Base-by-base conservation (phyloP, 2,888 invertebrate species). In the Tipula confusa region DNA sequence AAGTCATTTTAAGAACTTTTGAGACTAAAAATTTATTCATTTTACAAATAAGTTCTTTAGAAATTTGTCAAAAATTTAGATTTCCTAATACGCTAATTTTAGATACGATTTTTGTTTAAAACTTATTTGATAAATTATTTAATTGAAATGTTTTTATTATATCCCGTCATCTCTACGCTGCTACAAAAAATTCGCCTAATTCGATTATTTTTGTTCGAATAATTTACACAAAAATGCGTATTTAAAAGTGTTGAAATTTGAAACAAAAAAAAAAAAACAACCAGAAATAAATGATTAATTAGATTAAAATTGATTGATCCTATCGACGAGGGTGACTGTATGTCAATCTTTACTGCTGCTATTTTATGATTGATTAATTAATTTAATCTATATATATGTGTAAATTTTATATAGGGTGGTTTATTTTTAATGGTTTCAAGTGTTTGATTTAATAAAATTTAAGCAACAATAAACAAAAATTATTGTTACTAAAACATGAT, bases 231-330 rank as follows among this genome's bases (percentile, higher is more conserved):
- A 24, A 64, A 24, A 9, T n/a, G n/a, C 24, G 7, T 64, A 24
- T 24, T 64, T 24, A 64, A 64, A 64, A 64, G 24, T 24, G 24
- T 64, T 64, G 1, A 18, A n/a, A n/a, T n/a, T n/a, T n/a, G n/a
- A n/a, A n/a, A n/a, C n/a, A n/a, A n/a, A n/a, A n/a, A n/a, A n/a
- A n/a, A n/a, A 64, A 11, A 9, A 64, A 64, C 64, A 64, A 64
- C 64, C 64, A 64, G 9, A 64, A 64, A 64, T 24, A 64, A 64
- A 64, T 64, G 24, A 64, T 64, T 64, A 64, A 64, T 64, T 64
- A 64, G 64, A 64, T 64, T 64, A 64, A 64, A 64, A 64, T 64
- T 64, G 64, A 64, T 64, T 64, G 64, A 64, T 64, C 64, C 64
- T 64, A 64, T 64, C 64, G 64, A 64, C 11, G 24, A 64, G 64